Percentiles rank a stretch among this genome's conserved stretches.
Evolutionary conservation across 2,888 invertebrate species (phyloP).

Genomic region (Darwinula stevensoni): DNA sequence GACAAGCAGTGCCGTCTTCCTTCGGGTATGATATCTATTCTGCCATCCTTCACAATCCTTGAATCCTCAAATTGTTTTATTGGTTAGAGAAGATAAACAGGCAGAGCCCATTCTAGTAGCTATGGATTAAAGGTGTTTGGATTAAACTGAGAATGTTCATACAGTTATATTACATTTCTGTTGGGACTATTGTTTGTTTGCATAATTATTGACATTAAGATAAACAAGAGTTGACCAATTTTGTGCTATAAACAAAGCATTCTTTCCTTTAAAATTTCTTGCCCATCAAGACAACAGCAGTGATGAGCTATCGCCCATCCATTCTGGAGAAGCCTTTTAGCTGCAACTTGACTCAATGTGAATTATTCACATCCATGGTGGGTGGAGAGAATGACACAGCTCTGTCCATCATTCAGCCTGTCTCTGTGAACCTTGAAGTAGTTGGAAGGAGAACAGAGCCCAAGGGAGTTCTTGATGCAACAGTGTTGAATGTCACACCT

Average conservation of each 20-base stretch:
- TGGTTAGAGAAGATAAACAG: too few species aligned
- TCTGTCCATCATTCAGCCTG: slow-evolving; percentile 73
- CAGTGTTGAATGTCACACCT: slow-evolving; percentile 9
- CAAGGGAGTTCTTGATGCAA: slow-evolving; percentile 13
- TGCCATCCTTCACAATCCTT: too few species aligned
- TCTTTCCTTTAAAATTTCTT: too few species aligned
- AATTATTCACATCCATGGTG: slow-evolving; percentile 70
- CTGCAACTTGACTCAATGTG: slow-evolving; percentile 56
- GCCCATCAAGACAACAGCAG: slow-evolving; percentile 59
- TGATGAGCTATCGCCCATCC: slow-evolving; percentile 41
- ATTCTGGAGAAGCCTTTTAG: slow-evolving; percentile 42
- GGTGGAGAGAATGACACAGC: slow-evolving; percentile 71
- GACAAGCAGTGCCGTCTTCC: too few species aligned
- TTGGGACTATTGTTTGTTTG: neutral
- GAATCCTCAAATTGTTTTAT: too few species aligned
- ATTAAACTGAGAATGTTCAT: too few species aligned
- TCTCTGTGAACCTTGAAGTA: slow-evolving; percentile 45
- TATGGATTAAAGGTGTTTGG: too few species aligned
- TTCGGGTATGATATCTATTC: too few species aligned
- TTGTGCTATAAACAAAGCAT: too few species aligned
- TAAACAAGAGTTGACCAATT: too few species aligned
- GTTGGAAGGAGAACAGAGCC: slow-evolving; percentile 10
- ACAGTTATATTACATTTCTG: slow-evolving; percentile 13
- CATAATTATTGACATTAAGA: too few species aligned
- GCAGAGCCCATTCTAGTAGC: too few species aligned